Evolutionary conservation across 2,888 invertebrate genomes (phyloP).

Genomic region (Drosophila rellima): DNA sequence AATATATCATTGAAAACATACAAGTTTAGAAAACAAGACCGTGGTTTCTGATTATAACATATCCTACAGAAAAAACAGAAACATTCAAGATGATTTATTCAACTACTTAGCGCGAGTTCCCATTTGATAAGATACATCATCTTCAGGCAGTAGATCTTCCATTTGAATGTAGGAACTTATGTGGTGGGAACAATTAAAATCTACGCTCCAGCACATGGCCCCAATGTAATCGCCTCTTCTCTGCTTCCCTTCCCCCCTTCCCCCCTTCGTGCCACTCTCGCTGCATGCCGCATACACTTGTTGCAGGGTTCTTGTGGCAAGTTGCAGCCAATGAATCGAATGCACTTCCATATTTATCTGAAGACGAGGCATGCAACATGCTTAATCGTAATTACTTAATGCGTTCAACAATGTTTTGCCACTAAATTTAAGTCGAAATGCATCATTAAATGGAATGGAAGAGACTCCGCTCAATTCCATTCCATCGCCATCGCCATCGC

Average conservation of each 20-base stretch:
- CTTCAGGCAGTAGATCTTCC: conserved; percentile 1
- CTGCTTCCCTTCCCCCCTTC: background rate
- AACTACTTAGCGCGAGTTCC: conserved; percentile 7
- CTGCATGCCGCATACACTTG: conserved; percentile 27
- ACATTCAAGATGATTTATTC: conserved; percentile 7
- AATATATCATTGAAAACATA: too few relatives aligned
- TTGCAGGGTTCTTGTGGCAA: conserved; percentile 9
- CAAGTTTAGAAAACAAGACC: too few relatives aligned
- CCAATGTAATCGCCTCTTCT: background rate
- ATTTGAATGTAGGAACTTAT: conserved; percentile 30
- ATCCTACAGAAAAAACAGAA: background rate
- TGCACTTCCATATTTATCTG: conserved; percentile 39
- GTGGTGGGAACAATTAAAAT: conserved; percentile 46
- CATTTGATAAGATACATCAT: conserved; percentile 17
- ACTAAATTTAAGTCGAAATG: conserved; percentile 70
- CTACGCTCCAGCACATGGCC: conserved; percentile 35
- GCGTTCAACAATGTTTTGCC: conserved; percentile 67
- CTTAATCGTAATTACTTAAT: conserved; percentile 71
- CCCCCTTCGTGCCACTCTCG: background rate
- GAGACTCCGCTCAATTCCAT: too few relatives aligned
- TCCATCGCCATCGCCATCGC: too few relatives aligned
- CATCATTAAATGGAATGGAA: conserved; percentile 55
- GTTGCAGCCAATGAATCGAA: conserved; percentile 57
- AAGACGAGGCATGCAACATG: conserved; percentile 43
- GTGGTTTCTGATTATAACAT: too few relatives aligned